A percentile compares a stretch with the other conserved stretches of the same genome.
phyloP scores from a whole-genome alignment of 2,888 invertebrate species.

The Eurytoma adleriae region DNA sequence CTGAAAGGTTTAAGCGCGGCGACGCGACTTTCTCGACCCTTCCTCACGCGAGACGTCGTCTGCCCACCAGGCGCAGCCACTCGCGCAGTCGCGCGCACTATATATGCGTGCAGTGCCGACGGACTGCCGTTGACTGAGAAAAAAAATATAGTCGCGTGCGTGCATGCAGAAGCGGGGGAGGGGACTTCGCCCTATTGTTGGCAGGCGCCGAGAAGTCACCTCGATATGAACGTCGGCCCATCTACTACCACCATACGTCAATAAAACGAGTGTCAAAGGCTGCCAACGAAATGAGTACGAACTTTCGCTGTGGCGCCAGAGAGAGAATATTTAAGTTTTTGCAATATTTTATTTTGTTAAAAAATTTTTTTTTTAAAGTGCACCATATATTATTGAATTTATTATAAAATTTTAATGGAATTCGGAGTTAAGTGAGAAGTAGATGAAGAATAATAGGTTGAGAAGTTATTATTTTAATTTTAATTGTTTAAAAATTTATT shows the following conservation, averaged over 20 bases:
- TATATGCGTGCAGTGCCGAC: background rate
- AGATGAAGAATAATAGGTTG: too few relatives aligned
- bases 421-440: too few relatives aligned
- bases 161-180: background rate
- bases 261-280: conserved; percentile 1
- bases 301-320: background rate
- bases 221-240: background rate
- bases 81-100: background rate
- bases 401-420: too few relatives aligned
- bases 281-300: background rate
- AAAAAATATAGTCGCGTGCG: background rate
- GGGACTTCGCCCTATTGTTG: background rate
- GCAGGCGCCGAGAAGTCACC: background rate
- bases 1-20: background rate
- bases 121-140: background rate
- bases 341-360: too few relatives aligned
- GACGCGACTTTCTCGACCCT: background rate
- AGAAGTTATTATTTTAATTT: too few relatives aligned
- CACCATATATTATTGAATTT: too few relatives aligned
- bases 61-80: background rate
- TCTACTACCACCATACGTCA: conserved; percentile 28
- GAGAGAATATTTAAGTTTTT: background rate
- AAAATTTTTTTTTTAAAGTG: too few relatives aligned
- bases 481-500: too few relatives aligned
- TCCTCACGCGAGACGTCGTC: background rate